These are phyloP conservation scores for Nettapus auritus DNA, from an alignment of 2,113 vertebrate genomes.

Conservation along the genomic window DNA sequence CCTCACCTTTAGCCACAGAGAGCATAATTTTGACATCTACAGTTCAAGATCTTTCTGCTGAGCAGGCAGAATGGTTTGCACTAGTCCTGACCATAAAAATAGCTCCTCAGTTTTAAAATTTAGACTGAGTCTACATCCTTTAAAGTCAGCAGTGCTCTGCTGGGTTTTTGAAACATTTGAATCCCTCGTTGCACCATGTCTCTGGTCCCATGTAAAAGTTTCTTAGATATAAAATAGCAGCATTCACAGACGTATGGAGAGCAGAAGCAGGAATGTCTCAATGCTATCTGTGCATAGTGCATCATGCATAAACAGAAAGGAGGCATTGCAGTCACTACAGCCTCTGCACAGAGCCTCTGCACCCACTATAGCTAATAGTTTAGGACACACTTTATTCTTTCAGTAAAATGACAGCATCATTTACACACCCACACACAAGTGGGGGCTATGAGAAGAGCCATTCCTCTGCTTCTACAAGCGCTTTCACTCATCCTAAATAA, in stretches of 20 bases:
- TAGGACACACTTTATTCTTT: background rate
- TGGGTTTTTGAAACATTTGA: background rate
- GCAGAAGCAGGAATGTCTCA: background rate
- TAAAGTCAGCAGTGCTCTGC: background rate
- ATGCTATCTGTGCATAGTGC: fast-evolving
- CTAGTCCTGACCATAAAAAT: background rate
- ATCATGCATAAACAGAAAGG: background rate
- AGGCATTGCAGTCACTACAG: background rate
- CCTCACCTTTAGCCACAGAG: background rate
- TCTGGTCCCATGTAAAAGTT: background rate
- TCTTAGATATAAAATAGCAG: background rate
- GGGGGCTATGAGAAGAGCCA: background rate
- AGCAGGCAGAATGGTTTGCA: background rate
- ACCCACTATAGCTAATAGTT: background rate
- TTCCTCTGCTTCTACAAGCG: background rate
- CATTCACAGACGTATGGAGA: background rate
- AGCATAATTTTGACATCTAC: background rate
- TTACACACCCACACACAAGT: background rate
- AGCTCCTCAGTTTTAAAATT: background rate
- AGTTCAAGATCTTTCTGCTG: background rate
- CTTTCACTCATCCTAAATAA: conserved; percentile 2
- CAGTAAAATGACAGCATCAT: background rate
- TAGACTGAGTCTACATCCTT: background rate
- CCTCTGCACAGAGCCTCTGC: background rate
- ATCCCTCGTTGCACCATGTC: background rate